Percentiles rank a stretch among this genome's conserved stretches.
Conservation (phyloP, 2,113 vertebrate species). For the Scophthalmus maximus region DNA sequence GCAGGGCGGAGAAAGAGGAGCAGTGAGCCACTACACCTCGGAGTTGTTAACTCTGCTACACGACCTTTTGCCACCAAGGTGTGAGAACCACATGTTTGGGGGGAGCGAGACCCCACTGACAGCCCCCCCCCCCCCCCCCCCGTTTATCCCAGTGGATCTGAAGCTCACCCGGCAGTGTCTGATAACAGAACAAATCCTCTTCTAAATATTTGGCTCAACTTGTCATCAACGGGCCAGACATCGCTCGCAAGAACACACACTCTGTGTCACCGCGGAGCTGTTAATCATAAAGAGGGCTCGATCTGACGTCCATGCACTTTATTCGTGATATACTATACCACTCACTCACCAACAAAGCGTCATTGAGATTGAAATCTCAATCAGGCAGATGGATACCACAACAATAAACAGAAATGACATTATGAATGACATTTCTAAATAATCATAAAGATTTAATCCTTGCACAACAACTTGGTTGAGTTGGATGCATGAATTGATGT, state of each 20-base stretch:
- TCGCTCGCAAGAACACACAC: background rate
- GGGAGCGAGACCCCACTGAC: no score
- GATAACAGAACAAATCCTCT: conserved; percentile 58
- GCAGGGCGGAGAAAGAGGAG: conserved; percentile 41
- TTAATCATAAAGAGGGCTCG: background rate
- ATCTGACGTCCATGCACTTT: background rate
- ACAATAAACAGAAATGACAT: background rate
- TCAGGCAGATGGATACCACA: background rate
- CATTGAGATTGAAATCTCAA: background rate
- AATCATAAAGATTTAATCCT: no score
- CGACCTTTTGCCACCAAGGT: conserved; percentile 79
- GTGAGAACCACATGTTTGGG: conserved; percentile 70
- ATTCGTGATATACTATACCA: no score
- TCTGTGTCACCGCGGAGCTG: background rate
- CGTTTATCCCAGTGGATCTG: background rate
- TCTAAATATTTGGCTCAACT: conserved; percentile 52
- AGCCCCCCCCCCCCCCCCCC: background rate
- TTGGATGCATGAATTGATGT: background rate
- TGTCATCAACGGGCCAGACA: conserved; percentile 16
- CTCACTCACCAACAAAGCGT: background rate
- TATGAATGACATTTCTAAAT: no score
- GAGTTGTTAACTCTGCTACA: conserved; percentile 74
- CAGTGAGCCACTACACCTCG: conserved; percentile 58
- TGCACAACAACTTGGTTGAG: background rate
- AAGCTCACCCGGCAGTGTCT: conserved; percentile 26